phyloP scores from a whole-genome alignment of 2,113 vertebrate genomes.

The Urocolius indicus region DNA sequence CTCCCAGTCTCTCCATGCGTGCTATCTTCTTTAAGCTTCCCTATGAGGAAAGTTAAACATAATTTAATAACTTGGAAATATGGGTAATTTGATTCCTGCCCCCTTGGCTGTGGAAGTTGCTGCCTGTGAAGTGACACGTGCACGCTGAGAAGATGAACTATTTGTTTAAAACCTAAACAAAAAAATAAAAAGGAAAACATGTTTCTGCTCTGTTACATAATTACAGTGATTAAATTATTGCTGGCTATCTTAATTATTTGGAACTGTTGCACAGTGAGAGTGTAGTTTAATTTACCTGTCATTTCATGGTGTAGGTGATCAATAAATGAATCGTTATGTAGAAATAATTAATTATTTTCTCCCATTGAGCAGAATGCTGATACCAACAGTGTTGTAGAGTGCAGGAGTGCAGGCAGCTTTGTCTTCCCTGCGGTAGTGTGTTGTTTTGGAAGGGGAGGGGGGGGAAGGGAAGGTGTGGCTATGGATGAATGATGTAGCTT shows the following conservation, averaged over 20 bases:
- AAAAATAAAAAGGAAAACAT: slow-evolving; percentile 3
- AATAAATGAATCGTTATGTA: background rate
- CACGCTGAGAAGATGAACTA: background rate
- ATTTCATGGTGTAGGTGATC: background rate
- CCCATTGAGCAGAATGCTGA: background rate
- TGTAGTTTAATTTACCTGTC: background rate
- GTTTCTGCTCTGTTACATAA: background rate
- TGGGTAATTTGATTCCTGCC: slow-evolving; percentile 1
- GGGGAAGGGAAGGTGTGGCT: slow-evolving; percentile 53
- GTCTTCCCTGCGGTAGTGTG: slow-evolving; percentile 35
- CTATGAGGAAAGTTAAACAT: background rate
- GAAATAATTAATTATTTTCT: background rate
- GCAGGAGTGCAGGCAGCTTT: slow-evolving; percentile 9
- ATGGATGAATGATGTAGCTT: slow-evolving; percentile 64
- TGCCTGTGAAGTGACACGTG: slow-evolving; percentile 19
- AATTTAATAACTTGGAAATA: background rate
- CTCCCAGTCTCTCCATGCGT: background rate
- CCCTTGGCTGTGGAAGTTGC: background rate
- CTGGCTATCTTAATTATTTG: slow-evolving; percentile 45
- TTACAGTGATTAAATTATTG: background rate
- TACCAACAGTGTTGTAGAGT: background rate
- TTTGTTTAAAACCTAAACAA: slow-evolving; percentile 5
- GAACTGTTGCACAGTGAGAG: slow-evolving; percentile 30
- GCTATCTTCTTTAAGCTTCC: background rate
- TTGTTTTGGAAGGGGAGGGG: slow-evolving; percentile 18